Percentiles rank a stretch among this genome's conserved stretches.
Conservation (phyloP, 92 coral and sea anemone genomes). For the Palythoa caribaeorum region DNA sequence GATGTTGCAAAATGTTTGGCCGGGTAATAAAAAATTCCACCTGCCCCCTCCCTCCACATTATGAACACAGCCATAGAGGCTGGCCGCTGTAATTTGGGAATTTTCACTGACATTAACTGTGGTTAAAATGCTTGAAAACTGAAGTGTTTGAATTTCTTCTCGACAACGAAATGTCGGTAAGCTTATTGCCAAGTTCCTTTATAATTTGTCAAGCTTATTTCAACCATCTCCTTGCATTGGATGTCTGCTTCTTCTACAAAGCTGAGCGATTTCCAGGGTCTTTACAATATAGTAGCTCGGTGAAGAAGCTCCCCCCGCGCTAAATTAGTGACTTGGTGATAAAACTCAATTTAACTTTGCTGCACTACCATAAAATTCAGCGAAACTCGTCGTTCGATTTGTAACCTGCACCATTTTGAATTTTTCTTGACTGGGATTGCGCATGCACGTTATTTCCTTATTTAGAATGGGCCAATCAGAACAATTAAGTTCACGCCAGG, state of each 20-base stretch:
- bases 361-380: no score
- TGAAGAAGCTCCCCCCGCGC: slow-evolving; percentile 44
- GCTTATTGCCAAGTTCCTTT: slow-evolving; percentile 37
- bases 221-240: slow-evolving; percentile 42
- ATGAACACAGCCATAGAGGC: slow-evolving; percentile 29
- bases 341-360: slow-evolving; percentile 17
- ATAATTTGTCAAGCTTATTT: slow-evolving; percentile 40
- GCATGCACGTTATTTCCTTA: slow-evolving; percentile 3
- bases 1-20: slow-evolving; percentile 24
- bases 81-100: slow-evolving; percentile 32
- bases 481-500: no score
- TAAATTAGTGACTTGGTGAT: slow-evolving; percentile 45
- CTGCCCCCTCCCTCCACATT: slow-evolving; percentile 27
- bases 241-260: slow-evolving; percentile 41
- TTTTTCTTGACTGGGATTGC: slow-evolving; percentile 32
- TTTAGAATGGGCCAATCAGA: slow-evolving; percentile 24
- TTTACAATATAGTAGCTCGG: slow-evolving; percentile 39
- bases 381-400: slow-evolving; percentile 21
- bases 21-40: slow-evolving; percentile 29
- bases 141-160: slow-evolving; percentile 29
- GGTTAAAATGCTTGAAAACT: slow-evolving; percentile 36
- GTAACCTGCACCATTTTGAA: slow-evolving; percentile 27
- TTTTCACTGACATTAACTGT: slow-evolving; percentile 32
- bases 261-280: slow-evolving; percentile 46
- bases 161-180: slow-evolving; percentile 29